phyloP scores from a whole-genome alignment of 2,797 vertebrate species.

The Jordanella pulchra region DNA sequence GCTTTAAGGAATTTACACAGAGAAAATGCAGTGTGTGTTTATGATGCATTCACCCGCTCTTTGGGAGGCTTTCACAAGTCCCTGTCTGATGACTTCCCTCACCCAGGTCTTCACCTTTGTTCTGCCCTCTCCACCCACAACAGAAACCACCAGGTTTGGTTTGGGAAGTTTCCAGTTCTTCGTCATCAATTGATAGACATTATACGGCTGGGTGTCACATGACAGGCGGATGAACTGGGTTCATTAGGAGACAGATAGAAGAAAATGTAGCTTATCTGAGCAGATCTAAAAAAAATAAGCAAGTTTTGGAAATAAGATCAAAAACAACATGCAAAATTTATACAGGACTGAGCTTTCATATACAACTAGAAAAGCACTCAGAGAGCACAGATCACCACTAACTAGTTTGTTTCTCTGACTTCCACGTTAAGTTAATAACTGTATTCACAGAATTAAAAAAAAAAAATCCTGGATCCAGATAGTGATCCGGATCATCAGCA shows the following conservation, averaged over 20 bases:
- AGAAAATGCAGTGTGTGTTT: not conserved
- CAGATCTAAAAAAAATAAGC: too few species aligned
- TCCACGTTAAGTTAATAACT: too few species aligned
- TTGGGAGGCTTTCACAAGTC: slow-evolving; percentile 89
- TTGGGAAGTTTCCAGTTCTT: slow-evolving; percentile 81
- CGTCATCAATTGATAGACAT: slow-evolving; percentile 84
- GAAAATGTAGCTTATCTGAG: not conserved
- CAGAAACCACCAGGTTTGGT: slow-evolving; percentile 91
- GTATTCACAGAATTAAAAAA: too few species aligned
- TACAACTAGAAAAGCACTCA: too few species aligned
- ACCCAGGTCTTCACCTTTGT: slow-evolving; percentile 86
- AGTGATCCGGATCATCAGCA: too few species aligned
- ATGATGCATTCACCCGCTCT: slow-evolving; percentile 84
- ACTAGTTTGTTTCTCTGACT: too few species aligned
- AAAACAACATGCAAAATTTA: too few species aligned
- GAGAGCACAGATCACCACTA: too few species aligned
- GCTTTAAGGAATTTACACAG: too few species aligned
- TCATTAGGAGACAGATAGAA: slow-evolving; percentile 7
- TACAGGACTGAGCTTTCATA: too few species aligned
- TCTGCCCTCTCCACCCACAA: slow-evolving; percentile 82
- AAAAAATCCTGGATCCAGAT: too few species aligned
- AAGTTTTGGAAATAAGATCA: too few species aligned
- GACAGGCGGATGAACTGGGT: slow-evolving; percentile 88
- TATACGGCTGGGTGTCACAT: slow-evolving; percentile 79
- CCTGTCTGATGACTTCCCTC: slow-evolving; percentile 86